phyloP scores from a whole-genome alignment of 1,140 invertebrate species.

The Drosophila santomea region DNA sequence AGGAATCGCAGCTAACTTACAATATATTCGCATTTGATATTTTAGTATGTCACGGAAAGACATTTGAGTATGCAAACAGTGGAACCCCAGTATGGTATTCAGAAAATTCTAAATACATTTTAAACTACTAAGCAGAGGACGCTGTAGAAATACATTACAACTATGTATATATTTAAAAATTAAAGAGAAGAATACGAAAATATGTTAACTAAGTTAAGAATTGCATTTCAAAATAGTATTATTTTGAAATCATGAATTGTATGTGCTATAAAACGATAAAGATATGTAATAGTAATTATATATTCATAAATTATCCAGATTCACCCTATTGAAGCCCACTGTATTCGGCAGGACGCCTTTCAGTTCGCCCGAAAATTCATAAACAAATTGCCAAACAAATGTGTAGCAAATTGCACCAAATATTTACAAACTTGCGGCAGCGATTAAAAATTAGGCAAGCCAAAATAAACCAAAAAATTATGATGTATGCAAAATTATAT shows the following conservation, averaged over 20 bases:
- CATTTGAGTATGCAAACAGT: neutral
- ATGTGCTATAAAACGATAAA: no score
- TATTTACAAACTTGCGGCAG: conserved; percentile 50
- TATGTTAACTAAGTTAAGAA: no score
- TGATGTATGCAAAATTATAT: conserved; percentile 44
- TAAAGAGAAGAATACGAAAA: neutral
- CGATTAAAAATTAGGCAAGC: conserved; percentile 15
- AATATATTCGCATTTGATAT: conserved; percentile 25
- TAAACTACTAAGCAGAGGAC: no score
- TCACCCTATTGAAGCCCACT: neutral
- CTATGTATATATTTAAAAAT: neutral
- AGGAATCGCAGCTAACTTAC: neutral
- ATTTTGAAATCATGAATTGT: no score
- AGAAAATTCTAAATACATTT: no score
- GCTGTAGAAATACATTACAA: neutral
- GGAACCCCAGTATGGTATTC: no score
- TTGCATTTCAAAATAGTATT: no score
- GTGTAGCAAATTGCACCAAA: conserved; percentile 49
- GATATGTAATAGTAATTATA: no score
- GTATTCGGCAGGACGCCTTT: neutral
- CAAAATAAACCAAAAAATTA: conserved; percentile 24
- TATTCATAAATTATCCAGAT: no score
- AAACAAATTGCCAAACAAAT: conserved; percentile 44
- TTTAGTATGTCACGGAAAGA: conserved; percentile 1
- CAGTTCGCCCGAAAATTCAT: conserved; percentile 10